A percentile compares a stretch with the other conserved stretches of the same genome.
Conservation (phyloP, 2,113 vertebrate genomes). For the Oncorhynchus mykiss region DNA sequence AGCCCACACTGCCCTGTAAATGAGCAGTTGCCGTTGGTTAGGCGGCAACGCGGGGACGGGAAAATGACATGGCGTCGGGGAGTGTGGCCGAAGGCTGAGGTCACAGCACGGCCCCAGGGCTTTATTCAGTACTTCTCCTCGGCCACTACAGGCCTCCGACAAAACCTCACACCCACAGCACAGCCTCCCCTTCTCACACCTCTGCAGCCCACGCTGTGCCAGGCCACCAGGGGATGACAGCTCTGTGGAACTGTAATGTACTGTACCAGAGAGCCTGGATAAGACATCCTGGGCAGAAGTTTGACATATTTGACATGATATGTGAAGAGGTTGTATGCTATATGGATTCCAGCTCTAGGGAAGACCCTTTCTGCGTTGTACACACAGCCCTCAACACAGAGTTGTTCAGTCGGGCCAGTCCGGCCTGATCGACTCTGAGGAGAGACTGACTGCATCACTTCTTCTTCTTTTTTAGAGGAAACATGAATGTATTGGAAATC, state of each 20-base stretch:
- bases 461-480: too few species aligned
- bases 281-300: too few species aligned
- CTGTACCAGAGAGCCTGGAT: neutral
- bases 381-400: too few species aligned
- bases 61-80: conserved; percentile 76
- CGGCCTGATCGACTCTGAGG: too few species aligned
- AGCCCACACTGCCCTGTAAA: conserved; percentile 75
- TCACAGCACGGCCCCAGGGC: conserved; percentile 71
- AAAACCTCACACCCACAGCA: conserved; percentile 58
- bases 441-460: too few species aligned
- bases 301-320: too few species aligned
- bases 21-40: conserved; percentile 74
- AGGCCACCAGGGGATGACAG: conserved; percentile 53
- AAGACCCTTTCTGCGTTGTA: too few species aligned
- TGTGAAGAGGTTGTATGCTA: too few species aligned
- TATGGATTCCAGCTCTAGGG: too few species aligned
- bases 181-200: conserved; percentile 60
- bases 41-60: conserved; percentile 70
- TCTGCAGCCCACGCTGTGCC: conserved; percentile 57
- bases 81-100: conserved; percentile 74
- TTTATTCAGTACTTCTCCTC: conserved; percentile 73
- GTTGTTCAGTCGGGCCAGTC: too few species aligned
- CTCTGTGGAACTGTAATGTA: neutral
- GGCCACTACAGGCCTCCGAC: conserved; percentile 65
- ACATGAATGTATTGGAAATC: too few species aligned